Base-by-base conservation (phyloP, 2,888 invertebrate species). In the Archaeoteleia sp. region DNA sequence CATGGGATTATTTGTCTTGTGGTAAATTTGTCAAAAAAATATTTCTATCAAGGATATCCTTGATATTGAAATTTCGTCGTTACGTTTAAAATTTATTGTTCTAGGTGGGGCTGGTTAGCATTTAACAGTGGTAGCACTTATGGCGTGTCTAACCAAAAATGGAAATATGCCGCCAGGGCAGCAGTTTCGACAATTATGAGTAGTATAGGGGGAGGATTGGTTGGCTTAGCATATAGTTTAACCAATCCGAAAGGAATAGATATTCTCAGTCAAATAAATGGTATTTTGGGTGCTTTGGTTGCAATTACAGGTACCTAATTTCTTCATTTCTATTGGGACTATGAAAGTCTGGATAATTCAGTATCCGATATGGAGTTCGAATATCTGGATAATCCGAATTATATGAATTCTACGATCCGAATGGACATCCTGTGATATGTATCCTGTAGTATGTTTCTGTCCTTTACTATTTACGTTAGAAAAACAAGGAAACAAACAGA, bases 111-210 rank as follows among this genome's bases (percentile, higher is more conserved):
- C 0, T 97, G 97, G 97, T 87, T 97, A 49, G 96, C 96, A 0
- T 97, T 97, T 82, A 96, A 96, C 86, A 96, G 96, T 45, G 97
- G 97, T 8, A 95, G 95, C 73, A 93, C 93, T 42, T 93, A 93
- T 78, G 93, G 93, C 54, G 91, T 91, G 71, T 91, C 93, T 67
- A 95, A 94, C 0, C 90, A 92, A 2, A 94, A 94, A 83, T 97
- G 96, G 96, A 93, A 95, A 82, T 95, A 95, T 80, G 95, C 96
- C 0, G 95, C 95, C 0, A 88, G 94, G 37, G 95, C 95, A 0
- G 95, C 95, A 0, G 95, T 95, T 0, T 92, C 93, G 88, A 96
- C 96, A 0, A 93, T 96, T 90, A 91, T 95, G 88, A 92, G 94
- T 0, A 95, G 95, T 0, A 95, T 96, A 81, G 95, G 96, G 0